A percentile compares a stretch with the other conserved stretches of the same genome.
These are phyloP conservation scores for Vanessa tameamea DNA, from an alignment of 1,140 invertebrate genomes.

Conservation along the genomic window DNA sequence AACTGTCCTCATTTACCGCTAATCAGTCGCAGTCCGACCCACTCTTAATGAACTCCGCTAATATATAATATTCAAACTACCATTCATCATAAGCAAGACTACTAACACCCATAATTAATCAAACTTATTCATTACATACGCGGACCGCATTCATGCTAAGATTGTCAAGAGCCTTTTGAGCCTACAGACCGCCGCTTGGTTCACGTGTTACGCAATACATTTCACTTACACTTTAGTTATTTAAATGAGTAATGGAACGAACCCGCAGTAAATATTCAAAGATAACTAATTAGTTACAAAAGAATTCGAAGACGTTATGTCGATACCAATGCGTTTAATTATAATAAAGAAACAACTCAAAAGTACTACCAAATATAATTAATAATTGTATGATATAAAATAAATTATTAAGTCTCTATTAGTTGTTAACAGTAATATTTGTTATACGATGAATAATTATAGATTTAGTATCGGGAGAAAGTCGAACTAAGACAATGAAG, in stretches of 20 bases:
- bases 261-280: neutral
- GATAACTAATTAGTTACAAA: slow-evolving; percentile 4
- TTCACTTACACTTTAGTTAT: slow-evolving; percentile 21
- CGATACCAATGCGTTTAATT: neutral
- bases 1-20: slow-evolving; percentile 36
- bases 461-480: too few relatives aligned
- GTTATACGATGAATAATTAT: too few relatives aligned
- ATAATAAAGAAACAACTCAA: neutral
- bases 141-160: slow-evolving; percentile 18
- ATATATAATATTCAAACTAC: slow-evolving; percentile 18
- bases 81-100: slow-evolving; percentile 29
- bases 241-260: slow-evolving; percentile 13
- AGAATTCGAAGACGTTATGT: neutral
- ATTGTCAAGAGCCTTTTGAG: slow-evolving; percentile 25
- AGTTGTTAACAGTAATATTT: too few relatives aligned
- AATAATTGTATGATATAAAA: too few relatives aligned
- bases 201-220: slow-evolving; percentile 19
- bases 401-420: too few relatives aligned
- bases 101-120: slow-evolving; percentile 32
- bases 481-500: too few relatives aligned
- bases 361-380: too few relatives aligned
- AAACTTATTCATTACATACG: slow-evolving; percentile 29
- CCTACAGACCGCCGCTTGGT: slow-evolving; percentile 12
- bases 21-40: slow-evolving; percentile 33
- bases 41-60: slow-evolving; percentile 39